A percentile compares a stretch with the other conserved stretches of the same genome.
Evolutionary conservation across 2,113 vertebrate species (phyloP).

Genomic region (Scomber japonicus): DNA sequence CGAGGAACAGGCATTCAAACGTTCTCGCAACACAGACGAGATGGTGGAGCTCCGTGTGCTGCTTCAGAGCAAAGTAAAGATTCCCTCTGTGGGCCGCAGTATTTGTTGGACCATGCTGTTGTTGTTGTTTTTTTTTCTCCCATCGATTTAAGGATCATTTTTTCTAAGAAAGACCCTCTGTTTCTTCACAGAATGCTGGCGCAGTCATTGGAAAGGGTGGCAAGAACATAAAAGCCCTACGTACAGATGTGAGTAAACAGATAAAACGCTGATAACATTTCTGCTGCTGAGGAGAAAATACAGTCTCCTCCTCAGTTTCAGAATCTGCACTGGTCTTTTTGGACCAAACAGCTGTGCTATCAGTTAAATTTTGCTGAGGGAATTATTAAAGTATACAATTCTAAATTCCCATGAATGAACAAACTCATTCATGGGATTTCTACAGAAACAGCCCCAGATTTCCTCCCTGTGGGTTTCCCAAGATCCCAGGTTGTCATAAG

Average conservation of each 20-base stretch:
- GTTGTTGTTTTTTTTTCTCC: not conserved
- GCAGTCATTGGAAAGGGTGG: constrained; percentile 99
- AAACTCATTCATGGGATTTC: not conserved
- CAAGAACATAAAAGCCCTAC: constrained; percentile 99
- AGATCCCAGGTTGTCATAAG: too few relatives aligned
- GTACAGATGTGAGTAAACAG: constrained; percentile 96
- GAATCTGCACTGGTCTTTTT: constrained; percentile 16
- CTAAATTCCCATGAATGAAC: not conserved
- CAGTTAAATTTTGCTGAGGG: not conserved
- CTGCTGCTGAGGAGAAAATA: constrained; percentile 20
- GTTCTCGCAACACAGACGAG: constrained; percentile 96
- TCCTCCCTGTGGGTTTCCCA: not conserved
- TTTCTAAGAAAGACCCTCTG: constrained; percentile 29
- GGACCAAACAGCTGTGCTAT: not conserved
- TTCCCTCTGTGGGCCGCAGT: too few relatives aligned
- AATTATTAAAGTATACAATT: not conserved
- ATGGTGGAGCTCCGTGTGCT: constrained; percentile 97
- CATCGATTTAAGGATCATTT: too few relatives aligned
- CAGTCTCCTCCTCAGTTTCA: constrained; percentile 13
- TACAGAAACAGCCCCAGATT: constrained; percentile 9
- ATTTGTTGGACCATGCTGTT: not conserved
- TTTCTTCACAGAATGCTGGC: constrained; percentile 91
- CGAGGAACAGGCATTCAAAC: constrained; percentile 97
- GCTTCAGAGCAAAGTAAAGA: constrained; percentile 97
- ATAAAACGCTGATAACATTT: constrained; percentile 17